Base-by-base conservation (phyloP, 2,113 vertebrate genomes). In the Osmerus eperlanus region DNA sequence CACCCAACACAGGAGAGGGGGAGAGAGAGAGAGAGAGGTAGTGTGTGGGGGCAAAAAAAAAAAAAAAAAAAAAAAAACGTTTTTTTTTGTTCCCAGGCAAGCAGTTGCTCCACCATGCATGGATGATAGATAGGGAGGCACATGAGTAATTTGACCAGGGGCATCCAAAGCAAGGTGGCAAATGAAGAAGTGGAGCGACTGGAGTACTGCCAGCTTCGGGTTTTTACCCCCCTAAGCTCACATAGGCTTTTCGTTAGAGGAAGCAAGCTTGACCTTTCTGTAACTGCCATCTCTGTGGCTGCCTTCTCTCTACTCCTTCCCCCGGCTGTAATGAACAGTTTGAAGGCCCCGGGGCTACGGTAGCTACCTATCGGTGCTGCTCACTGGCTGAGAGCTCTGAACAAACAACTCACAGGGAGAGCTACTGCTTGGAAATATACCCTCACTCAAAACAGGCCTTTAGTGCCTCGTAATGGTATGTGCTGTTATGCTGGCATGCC, bases 251-350 rank as follows among this genome's bases (percentile, higher is more conserved):
- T 75, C 32, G 74, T 80, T 81, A 36, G 56, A 56, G 72, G 64
- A 84, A 25, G 82, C 25, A 75, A 85, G 79, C 67, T 69, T 85
- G 86, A 87, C 88, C 81, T 87, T 89, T 87, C 18, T 47, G 77
- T 75, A 82, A 78, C 70, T 76, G 80, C 80, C 73, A 71, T 80
- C 68, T 78, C 58, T 69, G 52, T 56, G 58, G 75, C 60, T 68
- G 75, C 52, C 70, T 66, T 79, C 72, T 77, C 82, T 19, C 18
- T 32, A 21, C 21, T 23, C 16, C 23, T 36, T 47, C 23, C 67
- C 71, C 60, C 60, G 60, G 75, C 68, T 79, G 77, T 78, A 84
- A 85, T 81, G 76, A 85, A 77, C 72, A 60, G 73, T 85, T 72
- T 78, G 59, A 23, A 58, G 75, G 75, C 84, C 77, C 68, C 7